These are phyloP conservation scores for Columba livia DNA, from an alignment of 2,113 vertebrate genomes.

Conservation along the genomic window DNA sequence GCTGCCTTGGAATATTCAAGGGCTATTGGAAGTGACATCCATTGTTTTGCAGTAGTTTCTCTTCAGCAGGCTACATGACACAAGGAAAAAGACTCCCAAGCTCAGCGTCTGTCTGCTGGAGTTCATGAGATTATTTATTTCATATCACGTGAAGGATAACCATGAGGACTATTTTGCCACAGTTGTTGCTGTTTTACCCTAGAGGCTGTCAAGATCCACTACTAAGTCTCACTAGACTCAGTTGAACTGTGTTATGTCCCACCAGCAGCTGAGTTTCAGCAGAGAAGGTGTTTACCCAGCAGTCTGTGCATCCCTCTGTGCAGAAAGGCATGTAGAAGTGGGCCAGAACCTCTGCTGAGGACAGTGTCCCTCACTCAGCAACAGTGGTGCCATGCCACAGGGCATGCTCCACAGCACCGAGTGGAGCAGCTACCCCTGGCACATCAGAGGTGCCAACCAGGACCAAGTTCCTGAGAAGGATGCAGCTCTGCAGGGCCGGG, in stretches of 20 bases:
- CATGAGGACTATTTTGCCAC: not conserved
- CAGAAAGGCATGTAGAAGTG: not conserved
- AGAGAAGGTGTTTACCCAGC: not conserved
- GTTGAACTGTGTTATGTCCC: not conserved
- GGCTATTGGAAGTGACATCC: not conserved
- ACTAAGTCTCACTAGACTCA: not conserved
- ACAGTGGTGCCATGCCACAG: not conserved
- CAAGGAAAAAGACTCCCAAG: not conserved
- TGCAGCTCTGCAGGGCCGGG: not conserved
- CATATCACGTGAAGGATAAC: not conserved
- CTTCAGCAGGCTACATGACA: not conserved
- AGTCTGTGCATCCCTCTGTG: not conserved
- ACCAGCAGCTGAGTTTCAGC: not conserved
- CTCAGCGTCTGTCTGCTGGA: not conserved
- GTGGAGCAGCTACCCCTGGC: not conserved
- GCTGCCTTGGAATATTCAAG: not conserved
- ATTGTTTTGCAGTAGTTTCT: not conserved
- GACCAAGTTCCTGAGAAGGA: not conserved
- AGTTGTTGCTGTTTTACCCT: not conserved
- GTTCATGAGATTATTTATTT: not conserved
- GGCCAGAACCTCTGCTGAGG: not conserved
- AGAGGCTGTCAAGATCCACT: not conserved
- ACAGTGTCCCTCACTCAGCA: not conserved
- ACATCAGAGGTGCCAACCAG: not conserved
- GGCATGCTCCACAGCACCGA: too few relatives aligned